Percentiles rank a stretch among this genome's conserved stretches.
Evolutionary conservation across 2,888 invertebrate genomes (phyloP).

Genomic region (Enchytraeus crypticus): DNA sequence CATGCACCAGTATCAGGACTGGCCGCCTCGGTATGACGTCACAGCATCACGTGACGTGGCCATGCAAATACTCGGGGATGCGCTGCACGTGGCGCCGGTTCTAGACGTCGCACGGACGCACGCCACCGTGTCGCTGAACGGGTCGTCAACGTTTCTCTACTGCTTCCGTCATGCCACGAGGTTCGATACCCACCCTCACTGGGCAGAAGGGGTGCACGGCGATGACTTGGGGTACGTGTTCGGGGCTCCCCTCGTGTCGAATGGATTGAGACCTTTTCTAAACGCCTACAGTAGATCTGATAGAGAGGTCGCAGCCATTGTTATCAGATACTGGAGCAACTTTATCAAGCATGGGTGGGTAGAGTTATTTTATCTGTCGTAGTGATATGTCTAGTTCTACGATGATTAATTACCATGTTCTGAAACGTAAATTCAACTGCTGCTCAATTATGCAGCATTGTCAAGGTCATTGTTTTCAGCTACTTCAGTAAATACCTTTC

Average conservation of each 20-base stretch:
- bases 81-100: constrained; percentile 14
- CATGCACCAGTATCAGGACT: constrained; percentile 90
- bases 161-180: constrained; percentile 53
- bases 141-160: constrained; percentile 50
- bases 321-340: constrained; percentile 45
- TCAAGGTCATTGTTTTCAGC: no score
- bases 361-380: no score
- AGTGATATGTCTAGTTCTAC: no score
- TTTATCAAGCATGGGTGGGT: constrained; percentile 45
- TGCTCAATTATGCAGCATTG: no score
- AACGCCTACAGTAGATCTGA: constrained; percentile 30
- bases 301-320: constrained; percentile 38
- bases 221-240: constrained; percentile 45
- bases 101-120: constrained; percentile 6
- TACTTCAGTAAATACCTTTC: no score
- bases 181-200: constrained; percentile 60
- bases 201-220: constrained; percentile 39
- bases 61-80: constrained; percentile 12
- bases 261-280: constrained; percentile 42
- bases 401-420: no score
- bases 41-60: constrained; percentile 4
- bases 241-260: constrained; percentile 41
- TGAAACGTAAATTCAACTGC: no score
- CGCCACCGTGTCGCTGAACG: not conserved
- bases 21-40: constrained; percentile 52